These are phyloP conservation scores for Atherinosoma microstoma DNA, from an alignment of 2,797 vertebrate species.

Conservation along the genomic window DNA sequence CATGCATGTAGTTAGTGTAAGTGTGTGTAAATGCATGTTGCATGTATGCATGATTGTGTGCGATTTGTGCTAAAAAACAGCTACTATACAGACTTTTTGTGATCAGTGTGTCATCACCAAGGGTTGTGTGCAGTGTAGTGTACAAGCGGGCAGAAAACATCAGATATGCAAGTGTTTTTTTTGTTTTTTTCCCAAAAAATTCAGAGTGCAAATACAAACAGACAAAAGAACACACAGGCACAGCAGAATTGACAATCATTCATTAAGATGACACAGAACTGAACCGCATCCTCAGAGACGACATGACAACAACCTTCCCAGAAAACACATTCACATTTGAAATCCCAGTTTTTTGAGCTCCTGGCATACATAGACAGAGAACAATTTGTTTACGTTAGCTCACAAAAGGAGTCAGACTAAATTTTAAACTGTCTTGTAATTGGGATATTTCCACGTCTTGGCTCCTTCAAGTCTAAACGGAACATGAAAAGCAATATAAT, in stretches of 20 bases:
- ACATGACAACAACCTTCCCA: conserved; percentile 59
- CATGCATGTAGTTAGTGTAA: not conserved
- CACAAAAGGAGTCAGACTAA: conserved; percentile 25
- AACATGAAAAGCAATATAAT: conserved; percentile 34
- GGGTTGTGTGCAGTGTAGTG: conserved; percentile 41
- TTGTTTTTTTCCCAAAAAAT: conserved; percentile 58
- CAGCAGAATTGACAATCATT: conserved; percentile 80
- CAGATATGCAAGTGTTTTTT: conserved; percentile 61
- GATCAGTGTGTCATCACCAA: conserved; percentile 48
- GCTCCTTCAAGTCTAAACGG: conserved; percentile 34
- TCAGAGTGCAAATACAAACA: conserved; percentile 81
- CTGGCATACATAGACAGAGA: conserved; percentile 18
- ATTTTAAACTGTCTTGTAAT: conserved; percentile 31
- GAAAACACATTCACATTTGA: conserved; percentile 73
- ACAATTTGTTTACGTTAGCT: conserved; percentile 31
- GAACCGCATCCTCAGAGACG: conserved; percentile 61
- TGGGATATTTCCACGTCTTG: conserved; percentile 14
- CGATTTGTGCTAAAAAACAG: conserved; percentile 58
- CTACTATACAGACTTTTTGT: conserved; percentile 73
- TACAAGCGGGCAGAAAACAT: conserved; percentile 67
- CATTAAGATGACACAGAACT: conserved; percentile 73
- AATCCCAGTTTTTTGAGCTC: conserved; percentile 42
- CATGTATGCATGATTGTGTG: conserved; percentile 34
- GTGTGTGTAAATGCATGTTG: conserved; percentile 13
- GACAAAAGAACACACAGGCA: conserved; percentile 79